Evolutionary conservation across 1,140 invertebrate genomes (phyloP), one percentile per base, ranked within the genome.

Genomic region (Bombus pascuorum): DNA sequence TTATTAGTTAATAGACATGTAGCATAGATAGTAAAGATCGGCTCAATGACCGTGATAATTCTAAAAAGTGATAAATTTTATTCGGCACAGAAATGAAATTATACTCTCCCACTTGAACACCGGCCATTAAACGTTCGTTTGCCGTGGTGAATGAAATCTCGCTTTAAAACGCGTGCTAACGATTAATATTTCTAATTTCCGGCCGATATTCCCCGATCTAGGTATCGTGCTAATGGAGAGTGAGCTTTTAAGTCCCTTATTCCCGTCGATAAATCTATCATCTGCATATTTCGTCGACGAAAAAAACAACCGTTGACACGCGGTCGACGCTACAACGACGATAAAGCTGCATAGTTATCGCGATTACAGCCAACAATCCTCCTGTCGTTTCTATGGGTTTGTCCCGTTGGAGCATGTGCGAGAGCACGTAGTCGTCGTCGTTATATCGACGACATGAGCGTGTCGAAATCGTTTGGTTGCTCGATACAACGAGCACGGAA

Each of bases 331-430:
- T n/a, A 13, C 28, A 44, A 22, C 22, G 28, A 42, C 34, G 82
- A 18, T 15, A 37, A 82, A 76, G 65, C n/a, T 68, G 66, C n/a
- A 57, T 39, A 62, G 34, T 76, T 76, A 62, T 73, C 53, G 4
- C 39, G 22, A 71, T 72, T 71, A 77, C 32, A 47, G 39, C 9
- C 82, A 18, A 86, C 81, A 39, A 76, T 57, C 65, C 3, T 65
- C 25, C n/a, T 12, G 57, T 57, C 34, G 72, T 53, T 78, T 65
- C 59, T 65, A 78, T 68, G 62, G 62, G 39, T 66, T 66, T 79
- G 39, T 37, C 28, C 12, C 32, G 6, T 65, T 44, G 2, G 42
- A 79, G 15, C 62, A 34, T 47, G 73, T 53, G 22, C 28, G 18
- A 28, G 28, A 37, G 28, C 28, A 65, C 57, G 53, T n/a, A 37